These are phyloP conservation scores for Epistrophella euchroma DNA, from an alignment of 2,888 invertebrate species.

Conservation along the genomic window DNA sequence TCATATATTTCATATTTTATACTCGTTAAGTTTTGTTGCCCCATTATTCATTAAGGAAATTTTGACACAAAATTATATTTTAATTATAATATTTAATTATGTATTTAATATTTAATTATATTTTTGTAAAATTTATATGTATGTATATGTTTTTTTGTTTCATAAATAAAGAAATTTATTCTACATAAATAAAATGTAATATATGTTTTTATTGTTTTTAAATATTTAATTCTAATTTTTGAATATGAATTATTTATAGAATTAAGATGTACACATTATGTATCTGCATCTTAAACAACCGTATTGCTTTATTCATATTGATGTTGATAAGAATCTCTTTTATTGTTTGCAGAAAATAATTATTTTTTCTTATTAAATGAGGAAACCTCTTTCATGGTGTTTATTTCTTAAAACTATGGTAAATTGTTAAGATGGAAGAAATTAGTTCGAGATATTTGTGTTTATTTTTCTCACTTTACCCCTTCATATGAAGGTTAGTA, in stretches of 20 bases:
- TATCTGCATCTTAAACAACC: conserved; percentile 59
- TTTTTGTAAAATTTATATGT: background rate
- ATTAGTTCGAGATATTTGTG: background rate
- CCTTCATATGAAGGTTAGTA: too few species aligned
- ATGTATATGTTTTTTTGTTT: conserved; percentile 11
- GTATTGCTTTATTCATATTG: conserved; percentile 37
- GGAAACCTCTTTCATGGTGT: background rate
- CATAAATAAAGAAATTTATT: conserved; percentile 46
- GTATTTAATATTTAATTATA: background rate
- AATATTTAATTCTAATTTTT: conserved; percentile 6
- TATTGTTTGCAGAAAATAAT: conserved; percentile 19
- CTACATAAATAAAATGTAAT: conserved; percentile 34
- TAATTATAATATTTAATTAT: conserved; percentile 4
- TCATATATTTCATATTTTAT: conserved; percentile 12
- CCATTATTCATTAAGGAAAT: conserved; percentile 10
- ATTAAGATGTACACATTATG: too few species aligned
- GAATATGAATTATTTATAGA: background rate
- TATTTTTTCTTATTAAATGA: background rate
- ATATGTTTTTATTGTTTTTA: background rate
- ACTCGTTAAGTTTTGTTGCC: conserved; percentile 29
- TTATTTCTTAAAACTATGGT: background rate
- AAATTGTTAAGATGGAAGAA: conserved; percentile 43
- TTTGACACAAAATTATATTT: conserved; percentile 43
- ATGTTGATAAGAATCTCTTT: background rate
- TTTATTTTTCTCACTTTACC: too few species aligned